Conservation (phyloP, 2,888 invertebrate species). For the Ecdyonurus torrentis region DNA sequence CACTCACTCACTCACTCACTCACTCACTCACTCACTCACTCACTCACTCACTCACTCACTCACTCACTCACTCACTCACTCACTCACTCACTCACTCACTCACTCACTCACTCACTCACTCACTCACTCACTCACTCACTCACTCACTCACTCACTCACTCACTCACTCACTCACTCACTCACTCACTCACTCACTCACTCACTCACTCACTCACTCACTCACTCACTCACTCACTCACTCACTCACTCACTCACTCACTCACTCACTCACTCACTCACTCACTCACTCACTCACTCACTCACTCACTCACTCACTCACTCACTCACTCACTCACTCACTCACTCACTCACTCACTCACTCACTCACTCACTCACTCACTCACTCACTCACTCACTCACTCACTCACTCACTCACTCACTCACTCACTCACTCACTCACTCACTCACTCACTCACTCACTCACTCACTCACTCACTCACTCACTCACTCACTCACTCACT, state of each 20-base stretch:
- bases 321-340: slow-evolving; percentile 10
- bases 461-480: slow-evolving; percentile 6
- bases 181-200: slow-evolving; percentile 6
- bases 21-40: slow-evolving; percentile 7
- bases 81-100: slow-evolving; percentile 5
- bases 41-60: slow-evolving; percentile 8
- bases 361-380: slow-evolving; percentile 10
- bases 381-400: slow-evolving; percentile 10
- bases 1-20: slow-evolving; percentile 8
- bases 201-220: slow-evolving; percentile 5
- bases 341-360: slow-evolving; percentile 10
- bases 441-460: slow-evolving; percentile 5
- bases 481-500: slow-evolving; percentile 6
- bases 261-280: slow-evolving; percentile 5
- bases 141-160: slow-evolving; percentile 8
- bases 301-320: slow-evolving; percentile 10
- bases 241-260: slow-evolving; percentile 3
- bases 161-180: slow-evolving; percentile 7
- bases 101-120: slow-evolving; percentile 6
- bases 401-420: slow-evolving; percentile 9
- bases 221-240: slow-evolving; percentile 5
- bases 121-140: slow-evolving; percentile 6
- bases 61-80: slow-evolving; percentile 5
- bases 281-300: slow-evolving; percentile 8
- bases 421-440: slow-evolving; percentile 10